Evolutionary conservation across 2,888 invertebrate genomes (phyloP), one percentile per base, ranked within the genome.

Genomic region (Eremobia ochroleuca): DNA sequence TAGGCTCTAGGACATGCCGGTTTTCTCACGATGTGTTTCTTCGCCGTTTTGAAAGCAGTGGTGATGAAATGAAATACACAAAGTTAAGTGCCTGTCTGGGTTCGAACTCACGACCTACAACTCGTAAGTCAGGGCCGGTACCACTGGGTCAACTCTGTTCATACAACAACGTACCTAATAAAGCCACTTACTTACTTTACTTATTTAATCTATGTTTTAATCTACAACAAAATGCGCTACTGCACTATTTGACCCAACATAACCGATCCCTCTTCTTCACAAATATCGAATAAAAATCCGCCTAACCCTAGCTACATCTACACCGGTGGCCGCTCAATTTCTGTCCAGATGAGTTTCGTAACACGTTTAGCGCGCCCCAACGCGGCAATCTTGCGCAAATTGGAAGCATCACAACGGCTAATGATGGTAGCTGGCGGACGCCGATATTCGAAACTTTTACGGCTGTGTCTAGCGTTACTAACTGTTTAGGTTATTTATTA

Each of bases 321-420:
- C 31, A 68, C 70, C 77, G 49, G 65, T 73, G 71, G 77, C 84
- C 69, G 61, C 81, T 90, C 92, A 91, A 91, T 91, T 90, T 91
- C 87, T 85, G 85, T 71, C 74, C 87, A 90, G 91, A 92, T 92
- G 92, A 92, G 91, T 90, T 88, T 87, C 76, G 83, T 92, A 92
- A 92, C 90, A 79, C 82, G 78, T 81, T 91, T 91, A 91, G 83
- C 77, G 82, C 82, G 78, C 83, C 70, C 87, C 82, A 77, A 76
- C 81, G 82, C 84, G 82, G 79, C 89, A 89, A 90, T 90, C 89
- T 88, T 87, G 87, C 64, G 69, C 86, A 90, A 90, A 89, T 90
- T 90, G 86, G 79, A 81, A 76, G 78, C 75, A 71, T 76, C 81
- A 70, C 76, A 65, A 76, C 79, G 76, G 76, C 66, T 88, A 87